Conservation (phyloP, 2,797 vertebrate genomes). For the Melanotaenia maccullochi region DNA sequence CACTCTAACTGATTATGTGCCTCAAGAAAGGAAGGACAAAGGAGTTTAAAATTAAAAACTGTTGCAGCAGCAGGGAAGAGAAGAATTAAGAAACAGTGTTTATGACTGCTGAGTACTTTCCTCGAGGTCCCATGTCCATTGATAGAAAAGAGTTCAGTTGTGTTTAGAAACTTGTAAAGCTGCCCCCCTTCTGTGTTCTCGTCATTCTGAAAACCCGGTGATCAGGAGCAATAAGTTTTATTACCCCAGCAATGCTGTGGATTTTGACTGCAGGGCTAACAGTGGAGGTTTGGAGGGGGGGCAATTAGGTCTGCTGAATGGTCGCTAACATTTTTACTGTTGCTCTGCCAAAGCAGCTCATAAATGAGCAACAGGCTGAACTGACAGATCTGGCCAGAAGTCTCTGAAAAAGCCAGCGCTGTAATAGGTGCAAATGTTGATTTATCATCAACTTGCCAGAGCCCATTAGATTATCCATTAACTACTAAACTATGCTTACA, state of each 20-base stretch:
- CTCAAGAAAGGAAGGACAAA: slow-evolving; percentile 9
- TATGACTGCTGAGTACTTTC: slow-evolving; percentile 32
- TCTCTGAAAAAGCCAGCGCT: slow-evolving; percentile 20
- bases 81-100: slow-evolving; percentile 24
- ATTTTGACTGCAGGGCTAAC: slow-evolving; percentile 42
- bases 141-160: slow-evolving; percentile 43
- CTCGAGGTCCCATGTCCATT: slow-evolving; percentile 43
- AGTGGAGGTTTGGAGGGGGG: slow-evolving; percentile 29
- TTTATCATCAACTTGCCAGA: slow-evolving; percentile 63
- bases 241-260: slow-evolving; percentile 49
- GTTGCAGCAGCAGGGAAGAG: slow-evolving; percentile 13
- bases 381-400: slow-evolving; percentile 62
- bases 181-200: slow-evolving; percentile 44
- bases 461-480: slow-evolving; percentile 43
- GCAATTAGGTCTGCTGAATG: slow-evolving; percentile 63
- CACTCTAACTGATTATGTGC: slow-evolving; percentile 28
- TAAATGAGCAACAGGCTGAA: slow-evolving; percentile 64
- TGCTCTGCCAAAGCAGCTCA: slow-evolving; percentile 61
- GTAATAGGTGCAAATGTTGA: slow-evolving; percentile 57
- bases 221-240: slow-evolving; percentile 62
- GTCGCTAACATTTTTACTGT: slow-evolving; percentile 67
- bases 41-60: slow-evolving; percentile 11
- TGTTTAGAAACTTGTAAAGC: slow-evolving; percentile 70
- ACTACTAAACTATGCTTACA: slow-evolving; percentile 27
- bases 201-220: slow-evolving; percentile 44